These are phyloP conservation scores for Chamaetylas fuelleborni DNA, from an alignment of 2,113 vertebrate genomes.

Conservation along the genomic window DNA sequence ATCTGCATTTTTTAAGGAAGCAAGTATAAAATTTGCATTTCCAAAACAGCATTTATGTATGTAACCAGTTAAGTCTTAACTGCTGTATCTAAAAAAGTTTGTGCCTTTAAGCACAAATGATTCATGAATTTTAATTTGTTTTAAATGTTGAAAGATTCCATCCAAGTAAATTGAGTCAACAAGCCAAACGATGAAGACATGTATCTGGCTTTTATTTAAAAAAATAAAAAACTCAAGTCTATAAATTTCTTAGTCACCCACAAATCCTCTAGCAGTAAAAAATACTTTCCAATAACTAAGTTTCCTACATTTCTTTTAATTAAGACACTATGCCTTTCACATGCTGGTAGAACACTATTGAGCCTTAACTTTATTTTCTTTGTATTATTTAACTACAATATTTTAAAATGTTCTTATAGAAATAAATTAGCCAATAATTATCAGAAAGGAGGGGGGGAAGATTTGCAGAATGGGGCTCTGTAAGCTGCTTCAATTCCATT, in stretches of 20 bases:
- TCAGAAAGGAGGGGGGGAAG: background rate
- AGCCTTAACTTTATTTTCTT: background rate
- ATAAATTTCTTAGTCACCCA: conserved; percentile 21
- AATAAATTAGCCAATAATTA: background rate
- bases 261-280: conserved; percentile 21
- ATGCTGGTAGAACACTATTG: background rate
- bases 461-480: background rate
- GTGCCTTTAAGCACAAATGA: conserved; percentile 56
- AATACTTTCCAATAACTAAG: background rate
- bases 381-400: background rate
- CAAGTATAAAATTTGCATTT: background rate
- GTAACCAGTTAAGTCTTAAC: background rate
- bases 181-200: conserved; percentile 21
- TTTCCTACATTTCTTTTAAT: conserved; percentile 14
- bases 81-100: background rate
- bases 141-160: conserved; percentile 47
- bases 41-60: background rate
- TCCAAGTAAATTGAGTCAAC: conserved; percentile 42
- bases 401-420: background rate
- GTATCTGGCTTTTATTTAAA: conserved; percentile 34
- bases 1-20: background rate
- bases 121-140: conserved; percentile 58
- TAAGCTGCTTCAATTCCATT: background rate
- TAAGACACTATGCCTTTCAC: background rate
- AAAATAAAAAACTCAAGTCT: conserved; percentile 1